These are phyloP conservation scores for Antheraea yamamai DNA, from an alignment of 2,888 invertebrate species.

Conservation along the genomic window DNA sequence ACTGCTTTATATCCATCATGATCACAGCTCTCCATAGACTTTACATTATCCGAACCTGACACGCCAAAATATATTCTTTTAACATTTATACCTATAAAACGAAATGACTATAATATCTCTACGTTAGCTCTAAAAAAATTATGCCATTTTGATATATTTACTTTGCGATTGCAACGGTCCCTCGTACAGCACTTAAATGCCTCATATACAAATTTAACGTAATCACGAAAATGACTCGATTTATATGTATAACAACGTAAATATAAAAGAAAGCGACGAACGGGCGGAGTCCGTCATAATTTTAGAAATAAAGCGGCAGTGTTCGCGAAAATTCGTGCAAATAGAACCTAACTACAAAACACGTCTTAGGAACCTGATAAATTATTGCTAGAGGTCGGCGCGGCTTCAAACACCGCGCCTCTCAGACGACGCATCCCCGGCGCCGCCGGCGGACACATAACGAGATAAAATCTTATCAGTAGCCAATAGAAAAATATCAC, in stretches of 20 bases:
- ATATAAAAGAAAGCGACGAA: constrained; percentile 65
- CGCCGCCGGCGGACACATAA: constrained; percentile 65
- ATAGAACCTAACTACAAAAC: constrained; percentile 81
- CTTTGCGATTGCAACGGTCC: constrained; percentile 82
- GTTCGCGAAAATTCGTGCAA: constrained; percentile 79
- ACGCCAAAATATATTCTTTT: constrained; percentile 80
- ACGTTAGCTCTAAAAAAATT: constrained; percentile 80
- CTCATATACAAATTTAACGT: constrained; percentile 76
- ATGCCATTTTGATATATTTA: constrained; percentile 82
- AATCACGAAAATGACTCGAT: constrained; percentile 71
- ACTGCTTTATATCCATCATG: constrained; percentile 80
- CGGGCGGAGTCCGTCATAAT: constrained; percentile 56
- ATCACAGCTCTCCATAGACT: constrained; percentile 82
- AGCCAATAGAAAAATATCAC: constrained; percentile 83
- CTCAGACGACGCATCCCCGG: constrained; percentile 60
- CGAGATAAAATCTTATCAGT: constrained; percentile 79
- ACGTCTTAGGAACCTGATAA: constrained; percentile 82
- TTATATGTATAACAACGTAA: constrained; percentile 46
- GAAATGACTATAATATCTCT: constrained; percentile 81
- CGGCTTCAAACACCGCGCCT: constrained; percentile 50
- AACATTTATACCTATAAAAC: constrained; percentile 81
- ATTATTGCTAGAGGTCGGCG: constrained; percentile 80
- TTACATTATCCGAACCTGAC: constrained; percentile 78
- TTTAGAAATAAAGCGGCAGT: constrained; percentile 78
- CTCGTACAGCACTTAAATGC: constrained; percentile 80